Evolutionary conservation across 1,140 invertebrate genomes (phyloP), one percentile per base, ranked within the genome.

Genomic region (Andrena cerasifolii): DNA sequence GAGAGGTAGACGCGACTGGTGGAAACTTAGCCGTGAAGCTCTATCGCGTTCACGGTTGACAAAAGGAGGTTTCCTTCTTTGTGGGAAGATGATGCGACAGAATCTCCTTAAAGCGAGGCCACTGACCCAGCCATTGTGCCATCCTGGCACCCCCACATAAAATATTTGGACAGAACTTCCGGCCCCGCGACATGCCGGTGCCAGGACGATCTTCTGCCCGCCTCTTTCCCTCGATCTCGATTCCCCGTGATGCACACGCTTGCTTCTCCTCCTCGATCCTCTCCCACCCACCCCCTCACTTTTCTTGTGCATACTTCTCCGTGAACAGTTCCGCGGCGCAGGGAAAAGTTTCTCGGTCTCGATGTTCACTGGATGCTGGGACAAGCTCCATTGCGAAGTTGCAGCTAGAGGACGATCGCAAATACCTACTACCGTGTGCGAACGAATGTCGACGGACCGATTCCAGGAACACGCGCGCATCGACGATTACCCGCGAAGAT

Each of bases 141-240:
- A 66, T n/a, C 61, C 53, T 10, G 36, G 2, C 68, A 33, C 36
- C 59, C 58, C 21, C 24, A 47, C 61, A 75, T 67, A 75, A 79
- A 79, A 79, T 79, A 79, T 79, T 79, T 79, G 71, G 78, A 79
- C 78, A 67, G 78, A 67, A 79, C 62, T 79, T 79, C 78, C 78
- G 71, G 36, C 47, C n/a, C 26, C 49, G 16, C 49, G 61, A 59
- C 49, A 36, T 54, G 28, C 16, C 31, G 53, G 26, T 74, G 61
- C 31, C 77, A 66, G 61, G 18, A 66, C 49, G 21, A 58, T 63
- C 36, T 54, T 43, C 16, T n/a, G n/a, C 40, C 28, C 1, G 8
- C 16, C 18, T 43, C 71, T 40, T 28, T 47, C 3, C 24, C 18
- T 31, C 67, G 36, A 53, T 73, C 59, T 53, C 59, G 58, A 62